Evolutionary conservation across 2,888 invertebrate species (phyloP).

Genomic region (Margaritifera margaritifera): DNA sequence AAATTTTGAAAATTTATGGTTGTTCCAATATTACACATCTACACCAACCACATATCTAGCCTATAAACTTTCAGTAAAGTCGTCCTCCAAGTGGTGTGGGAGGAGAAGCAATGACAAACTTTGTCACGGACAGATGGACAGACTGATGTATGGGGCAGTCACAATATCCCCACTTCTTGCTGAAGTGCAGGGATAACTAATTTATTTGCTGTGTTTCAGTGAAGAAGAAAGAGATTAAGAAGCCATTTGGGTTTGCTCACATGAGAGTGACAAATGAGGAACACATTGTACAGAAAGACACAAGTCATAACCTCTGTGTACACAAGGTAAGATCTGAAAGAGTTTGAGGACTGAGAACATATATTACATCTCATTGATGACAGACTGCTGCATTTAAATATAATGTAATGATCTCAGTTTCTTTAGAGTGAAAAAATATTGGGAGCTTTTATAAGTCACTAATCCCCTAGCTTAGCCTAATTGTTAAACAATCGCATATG

Average conservation of each 20-base stretch:
- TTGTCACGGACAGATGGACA: background rate
- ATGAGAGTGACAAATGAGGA: conserved; percentile 72
- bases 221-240: conserved; percentile 69
- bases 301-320: conserved; percentile 42
- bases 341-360: conserved; percentile 78
- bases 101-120: background rate
- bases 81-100: background rate
- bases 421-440: too few relatives aligned
- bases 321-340: conserved; percentile 78
- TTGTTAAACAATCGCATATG: too few relatives aligned
- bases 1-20: too few relatives aligned
- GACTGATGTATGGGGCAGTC: background rate
- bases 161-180: background rate
- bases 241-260: conserved; percentile 92
- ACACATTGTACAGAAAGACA: conserved; percentile 46
- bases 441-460: too few relatives aligned
- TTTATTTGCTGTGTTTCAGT: conserved; percentile 13
- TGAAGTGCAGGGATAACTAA: conserved; percentile 2
- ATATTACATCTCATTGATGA: too few relatives aligned
- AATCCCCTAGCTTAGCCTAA: too few relatives aligned
- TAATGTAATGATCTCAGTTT: too few relatives aligned
- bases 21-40: too few relatives aligned
- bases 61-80: too few relatives aligned
- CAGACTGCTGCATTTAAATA: too few relatives aligned
- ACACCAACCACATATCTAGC: too few relatives aligned